Conservation (phyloP, 1,140 invertebrate species). For the Ectropis grisescens region DNA sequence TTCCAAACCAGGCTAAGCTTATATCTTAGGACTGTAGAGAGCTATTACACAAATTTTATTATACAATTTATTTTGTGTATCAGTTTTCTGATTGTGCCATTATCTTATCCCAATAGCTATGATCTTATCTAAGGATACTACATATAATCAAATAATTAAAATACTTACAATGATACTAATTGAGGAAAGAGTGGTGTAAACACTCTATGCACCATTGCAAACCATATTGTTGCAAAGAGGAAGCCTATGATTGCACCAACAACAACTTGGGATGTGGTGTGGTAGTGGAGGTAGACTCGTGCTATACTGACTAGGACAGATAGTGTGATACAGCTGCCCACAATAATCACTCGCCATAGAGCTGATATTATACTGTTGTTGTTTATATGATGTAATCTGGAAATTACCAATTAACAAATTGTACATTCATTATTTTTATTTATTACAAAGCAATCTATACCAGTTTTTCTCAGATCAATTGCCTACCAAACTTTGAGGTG, state of each 20-base stretch:
- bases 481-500: too few species aligned
- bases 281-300: slow-evolving; percentile 89
- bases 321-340: slow-evolving; percentile 72
- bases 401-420: slow-evolving; percentile 20
- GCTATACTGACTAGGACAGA: slow-evolving; percentile 77
- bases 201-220: slow-evolving; percentile 81
- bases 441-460: too few species aligned
- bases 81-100: too few species aligned
- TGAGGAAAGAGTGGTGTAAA: slow-evolving; percentile 90
- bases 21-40: too few species aligned
- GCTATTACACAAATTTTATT: too few species aligned
- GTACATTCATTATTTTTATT: too few species aligned
- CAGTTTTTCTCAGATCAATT: too few species aligned
- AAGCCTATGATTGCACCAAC: slow-evolving; percentile 81
- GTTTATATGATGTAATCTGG: slow-evolving; percentile 85
- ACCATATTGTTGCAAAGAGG: slow-evolving; percentile 81
- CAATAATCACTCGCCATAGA: slow-evolving; percentile 79
- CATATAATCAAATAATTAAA: too few species aligned
- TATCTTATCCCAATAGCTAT: too few species aligned
- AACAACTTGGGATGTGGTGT: slow-evolving; percentile 86
- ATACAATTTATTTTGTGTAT: too few species aligned
- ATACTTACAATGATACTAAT: slow-evolving; percentile 86
- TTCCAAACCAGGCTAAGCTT: too few species aligned
- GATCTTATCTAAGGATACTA: too few species aligned
- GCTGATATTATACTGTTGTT: slow-evolving; percentile 82